These are phyloP conservation scores for Psephotus haematonotus DNA, from an alignment of 2,113 vertebrate species.

Conservation along the genomic window DNA sequence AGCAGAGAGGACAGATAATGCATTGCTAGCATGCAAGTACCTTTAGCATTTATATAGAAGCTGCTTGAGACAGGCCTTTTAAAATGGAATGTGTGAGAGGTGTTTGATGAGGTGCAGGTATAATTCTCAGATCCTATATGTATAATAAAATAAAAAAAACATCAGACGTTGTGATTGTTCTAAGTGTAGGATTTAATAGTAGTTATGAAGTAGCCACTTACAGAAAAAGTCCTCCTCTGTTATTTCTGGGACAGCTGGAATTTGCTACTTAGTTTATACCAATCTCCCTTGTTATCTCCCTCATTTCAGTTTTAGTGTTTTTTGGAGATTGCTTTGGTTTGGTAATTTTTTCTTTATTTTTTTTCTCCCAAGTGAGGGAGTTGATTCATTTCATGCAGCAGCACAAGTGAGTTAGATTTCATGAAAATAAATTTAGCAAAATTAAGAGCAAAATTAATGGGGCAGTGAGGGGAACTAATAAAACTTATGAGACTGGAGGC, in stretches of 20 bases:
- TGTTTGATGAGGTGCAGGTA: not conserved
- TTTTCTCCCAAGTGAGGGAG: not conserved
- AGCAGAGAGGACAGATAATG: not conserved
- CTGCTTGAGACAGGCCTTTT: not conserved
- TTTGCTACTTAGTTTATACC: not conserved
- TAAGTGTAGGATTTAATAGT: not conserved
- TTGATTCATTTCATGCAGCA: not conserved
- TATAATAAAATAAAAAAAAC: not conserved
- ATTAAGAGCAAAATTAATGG: not conserved
- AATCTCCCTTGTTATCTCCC: not conserved
- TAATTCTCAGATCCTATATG: not conserved
- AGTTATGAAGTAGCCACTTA: not conserved
- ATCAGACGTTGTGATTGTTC: not conserved
- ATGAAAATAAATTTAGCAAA: not conserved
- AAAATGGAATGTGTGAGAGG: not conserved
- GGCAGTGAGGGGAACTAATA: not conserved
- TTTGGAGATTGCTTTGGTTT: not conserved
- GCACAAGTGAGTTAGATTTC: not conserved
- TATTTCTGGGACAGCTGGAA: not conserved
- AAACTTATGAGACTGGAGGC: not conserved
- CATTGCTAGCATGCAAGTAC: accelerated
- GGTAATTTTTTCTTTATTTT: not conserved
- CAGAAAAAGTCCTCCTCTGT: not conserved
- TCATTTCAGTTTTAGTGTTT: not conserved
- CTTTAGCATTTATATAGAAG: not conserved